Evolutionary conservation across 2,888 invertebrate species (phyloP), one percentile per base, ranked within the genome.

Genomic region (Clistopyga incitator): DNA sequence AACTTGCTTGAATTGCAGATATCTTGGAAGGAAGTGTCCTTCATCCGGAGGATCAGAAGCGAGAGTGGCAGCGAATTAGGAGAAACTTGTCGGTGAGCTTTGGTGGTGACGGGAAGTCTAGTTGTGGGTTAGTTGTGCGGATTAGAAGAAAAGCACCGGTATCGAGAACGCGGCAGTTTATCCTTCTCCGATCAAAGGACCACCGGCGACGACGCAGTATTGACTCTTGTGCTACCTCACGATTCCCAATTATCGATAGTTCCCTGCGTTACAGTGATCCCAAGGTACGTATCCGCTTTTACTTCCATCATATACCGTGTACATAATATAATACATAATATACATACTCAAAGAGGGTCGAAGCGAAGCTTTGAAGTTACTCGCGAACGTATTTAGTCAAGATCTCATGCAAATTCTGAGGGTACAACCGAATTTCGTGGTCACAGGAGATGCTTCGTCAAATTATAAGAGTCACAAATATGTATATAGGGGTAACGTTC

Each of bases 1-100:
- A 70, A 70, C 75, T 78, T 78, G 78, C n/a, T 52, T 61, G 56
- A 56, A 56, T 81, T 81, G 50, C 81, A 77, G 81, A 64, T 65
- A 29, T 29, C 50, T 15, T n/a, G 3, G 64, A 68, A 10, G 18
- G 50, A 25, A 42, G 67, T 25, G 56, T 59, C 56, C 18, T 54
- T 61, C 70, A 65, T 61, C 18, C 20, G 47, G 18, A 13, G 59
- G 20, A 61, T 50, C 50, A 56, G 45, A 13, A 34, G 61, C 23
- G 52, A 50, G 47, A 29, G 68, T 38, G 45, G 68, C 47, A 52
- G 61, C 34, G 64, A 82, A 78, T 78, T 78, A 72, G 56, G 45
- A 38, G 68, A 61, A 82, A 82, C 74, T 74, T 54, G 59, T 59
- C 29, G 65, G 54, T 4, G 52, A 72, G 71, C 65, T 59, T 65